These are phyloP conservation scores for Hyaena hyaena DNA, from an alignment of 2,113 vertebrate species.

Conservation along the genomic window DNA sequence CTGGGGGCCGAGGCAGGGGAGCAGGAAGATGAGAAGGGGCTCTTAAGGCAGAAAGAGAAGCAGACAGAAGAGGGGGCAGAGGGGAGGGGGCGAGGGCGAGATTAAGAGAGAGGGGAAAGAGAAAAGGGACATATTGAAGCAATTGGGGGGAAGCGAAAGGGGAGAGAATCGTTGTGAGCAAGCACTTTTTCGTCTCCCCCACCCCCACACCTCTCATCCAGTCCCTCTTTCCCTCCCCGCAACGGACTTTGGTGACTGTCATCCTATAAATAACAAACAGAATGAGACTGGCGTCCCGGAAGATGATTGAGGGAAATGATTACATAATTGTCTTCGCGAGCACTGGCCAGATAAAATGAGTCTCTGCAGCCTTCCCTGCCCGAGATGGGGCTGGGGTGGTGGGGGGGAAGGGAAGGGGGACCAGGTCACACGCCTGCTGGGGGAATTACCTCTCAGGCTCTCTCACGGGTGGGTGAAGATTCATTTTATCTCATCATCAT, in stretches of 20 bases:
- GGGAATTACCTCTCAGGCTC: slow-evolving; percentile 72
- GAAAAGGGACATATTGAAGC: neutral
- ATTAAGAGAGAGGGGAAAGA: neutral
- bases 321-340: slow-evolving; percentile 24
- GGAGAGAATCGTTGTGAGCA: neutral
- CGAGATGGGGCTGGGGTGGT: neutral
- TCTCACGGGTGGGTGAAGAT: slow-evolving; percentile 74
- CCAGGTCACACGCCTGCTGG: neutral
- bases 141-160: neutral
- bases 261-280: slow-evolving; percentile 11
- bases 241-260: neutral
- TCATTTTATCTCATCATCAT: slow-evolving; percentile 74
- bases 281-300: neutral
- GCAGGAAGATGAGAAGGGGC: neutral
- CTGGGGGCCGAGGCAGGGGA: neutral
- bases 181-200: neutral
- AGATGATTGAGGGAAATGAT: slow-evolving; percentile 42
- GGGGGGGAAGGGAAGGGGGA: neutral
- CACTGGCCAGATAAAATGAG: slow-evolving; percentile 22
- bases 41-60: neutral
- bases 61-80: neutral
- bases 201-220: neutral
- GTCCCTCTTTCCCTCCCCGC: too few relatives aligned
- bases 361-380: neutral
- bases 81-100: too few relatives aligned